Evolutionary conservation across 1,140 invertebrate genomes (phyloP).

Genomic region (Ooceraea biroi): DNA sequence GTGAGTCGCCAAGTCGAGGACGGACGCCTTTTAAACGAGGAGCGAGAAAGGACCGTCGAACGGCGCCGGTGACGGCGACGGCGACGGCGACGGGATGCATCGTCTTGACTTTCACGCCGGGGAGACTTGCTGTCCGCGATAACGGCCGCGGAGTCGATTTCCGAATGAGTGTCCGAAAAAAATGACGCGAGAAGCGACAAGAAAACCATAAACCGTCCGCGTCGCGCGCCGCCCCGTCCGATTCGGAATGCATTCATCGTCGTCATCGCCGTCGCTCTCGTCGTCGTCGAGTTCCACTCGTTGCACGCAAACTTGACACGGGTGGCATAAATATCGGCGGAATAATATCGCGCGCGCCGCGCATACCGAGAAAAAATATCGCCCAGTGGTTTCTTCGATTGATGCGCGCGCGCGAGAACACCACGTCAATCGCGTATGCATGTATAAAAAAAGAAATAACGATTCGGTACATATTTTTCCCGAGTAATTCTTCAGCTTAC

Average conservation of each 20-base stretch:
- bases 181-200: slow-evolving; percentile 41
- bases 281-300: background rate
- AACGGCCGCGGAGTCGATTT: no score
- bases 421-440: background rate
- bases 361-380: slow-evolving; percentile 44
- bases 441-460: background rate
- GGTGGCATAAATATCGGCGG: slow-evolving; percentile 50
- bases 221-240: slow-evolving; percentile 40
- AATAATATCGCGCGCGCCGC: slow-evolving; percentile 45
- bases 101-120: slow-evolving; percentile 53
- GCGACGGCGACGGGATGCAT: slow-evolving; percentile 29
- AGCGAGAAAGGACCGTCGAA: slow-evolving; percentile 56
- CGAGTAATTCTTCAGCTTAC: no score
- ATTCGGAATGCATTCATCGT: slow-evolving; percentile 45
- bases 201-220: slow-evolving; percentile 49
- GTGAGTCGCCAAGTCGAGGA: slow-evolving; percentile 68
- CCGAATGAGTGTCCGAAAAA: slow-evolving; percentile 24
- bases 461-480: background rate
- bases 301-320: slow-evolving; percentile 47
- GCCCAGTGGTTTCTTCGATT: background rate
- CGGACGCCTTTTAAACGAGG: slow-evolving; percentile 66
- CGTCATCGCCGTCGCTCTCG: background rate
- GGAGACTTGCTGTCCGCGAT: slow-evolving; percentile 21
- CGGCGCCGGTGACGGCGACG: slow-evolving; percentile 31
- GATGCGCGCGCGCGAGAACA: no score